A percentile compares a stretch with the other conserved stretches of the same genome.
Conservation (phyloP, 1,140 invertebrate genomes). For the Aradophagus sp. region DNA sequence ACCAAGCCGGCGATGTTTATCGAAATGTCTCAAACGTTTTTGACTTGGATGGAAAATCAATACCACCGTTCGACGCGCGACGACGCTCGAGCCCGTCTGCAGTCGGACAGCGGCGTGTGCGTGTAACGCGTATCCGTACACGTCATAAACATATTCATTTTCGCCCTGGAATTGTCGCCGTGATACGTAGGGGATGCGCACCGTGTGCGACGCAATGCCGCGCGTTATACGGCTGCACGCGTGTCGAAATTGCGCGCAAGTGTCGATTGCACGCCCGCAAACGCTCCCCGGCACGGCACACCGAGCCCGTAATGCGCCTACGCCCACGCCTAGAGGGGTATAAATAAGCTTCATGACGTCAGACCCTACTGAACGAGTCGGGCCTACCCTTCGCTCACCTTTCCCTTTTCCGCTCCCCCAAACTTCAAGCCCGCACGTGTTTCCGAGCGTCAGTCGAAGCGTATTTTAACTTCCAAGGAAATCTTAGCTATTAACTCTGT, state of each 20-base stretch:
- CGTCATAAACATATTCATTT: conserved; percentile 42
- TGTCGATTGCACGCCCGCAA: conserved; percentile 35
- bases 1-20: no score
- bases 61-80: no score
- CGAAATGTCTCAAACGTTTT: no score
- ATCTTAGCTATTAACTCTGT: conserved; percentile 9
- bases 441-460: no score
- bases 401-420: conserved; percentile 22
- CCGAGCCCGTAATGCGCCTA: conserved; percentile 44
- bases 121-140: conserved; percentile 20
- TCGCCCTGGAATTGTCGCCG: conserved; percentile 57
- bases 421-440: conserved; percentile 4
- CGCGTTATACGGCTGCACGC: conserved; percentile 21
- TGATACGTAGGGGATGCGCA: conserved; percentile 57
- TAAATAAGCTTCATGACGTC: conserved; percentile 64
- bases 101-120: no score
- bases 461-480: no score
- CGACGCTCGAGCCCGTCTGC: no score
- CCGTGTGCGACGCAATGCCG: conserved; percentile 54
- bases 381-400: conserved; percentile 9
- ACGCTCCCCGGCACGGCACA: conserved; percentile 44
- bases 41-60: no score
- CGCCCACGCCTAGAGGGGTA: no score
- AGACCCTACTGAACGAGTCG: conserved; percentile 29
- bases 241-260: conserved; percentile 25